A percentile compares a stretch with the other conserved stretches of the same genome.
Conservation (phyloP, 2,888 invertebrate genomes). For the Hermaeophaga mercurialis region DNA sequence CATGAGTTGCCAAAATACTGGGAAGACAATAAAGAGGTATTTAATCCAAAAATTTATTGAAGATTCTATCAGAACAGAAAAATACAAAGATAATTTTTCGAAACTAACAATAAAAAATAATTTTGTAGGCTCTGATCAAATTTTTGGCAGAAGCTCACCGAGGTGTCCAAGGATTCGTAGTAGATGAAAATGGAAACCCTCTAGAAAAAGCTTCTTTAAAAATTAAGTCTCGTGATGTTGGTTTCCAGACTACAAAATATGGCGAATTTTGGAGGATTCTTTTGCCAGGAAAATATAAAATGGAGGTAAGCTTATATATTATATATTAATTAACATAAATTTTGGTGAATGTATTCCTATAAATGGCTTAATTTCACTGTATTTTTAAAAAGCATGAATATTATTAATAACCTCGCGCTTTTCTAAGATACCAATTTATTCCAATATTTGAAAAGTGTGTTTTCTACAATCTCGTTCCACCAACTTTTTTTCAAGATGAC, state of each 20-base stretch:
- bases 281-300: slow-evolving; percentile 82
- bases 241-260: slow-evolving; percentile 83
- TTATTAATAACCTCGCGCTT: no score
- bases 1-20: slow-evolving; percentile 82
- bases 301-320: slow-evolving; percentile 66
- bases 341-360: no score
- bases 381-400: no score
- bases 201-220: slow-evolving; percentile 79
- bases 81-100: no score
- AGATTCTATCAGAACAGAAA: no score
- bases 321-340: no score
- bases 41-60: no score
- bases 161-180: slow-evolving; percentile 87
- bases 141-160: slow-evolving; percentile 86
- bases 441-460: no score
- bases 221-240: slow-evolving; percentile 81
- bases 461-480: no score
- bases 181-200: slow-evolving; percentile 77
- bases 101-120: no score
- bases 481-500: background rate
- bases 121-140: slow-evolving; percentile 75
- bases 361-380: no score
- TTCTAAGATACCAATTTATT: no score
- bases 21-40: slow-evolving; percentile 86
- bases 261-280: slow-evolving; percentile 96